These are phyloP conservation scores for Achatina immaculata DNA, from an alignment of 1,140 invertebrate species.

Conservation along the genomic window DNA sequence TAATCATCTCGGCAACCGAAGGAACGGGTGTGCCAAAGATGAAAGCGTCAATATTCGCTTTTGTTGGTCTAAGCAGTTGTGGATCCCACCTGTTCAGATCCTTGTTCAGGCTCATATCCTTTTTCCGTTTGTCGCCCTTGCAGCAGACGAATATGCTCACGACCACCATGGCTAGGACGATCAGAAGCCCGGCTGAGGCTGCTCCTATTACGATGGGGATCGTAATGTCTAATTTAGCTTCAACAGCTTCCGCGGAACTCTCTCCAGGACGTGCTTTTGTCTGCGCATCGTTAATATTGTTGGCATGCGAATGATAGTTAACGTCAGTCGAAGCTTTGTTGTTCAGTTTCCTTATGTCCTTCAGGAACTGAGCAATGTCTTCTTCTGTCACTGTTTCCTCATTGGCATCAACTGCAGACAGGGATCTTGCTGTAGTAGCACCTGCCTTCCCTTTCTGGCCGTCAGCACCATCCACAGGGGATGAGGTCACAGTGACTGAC, in stretches of 20 bases:
- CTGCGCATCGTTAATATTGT: background rate
- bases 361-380: background rate
- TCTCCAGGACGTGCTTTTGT: background rate
- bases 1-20: conserved; percentile 15
- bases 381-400: background rate
- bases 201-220: background rate
- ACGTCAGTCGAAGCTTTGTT: background rate
- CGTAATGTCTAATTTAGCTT: background rate
- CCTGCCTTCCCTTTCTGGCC: background rate
- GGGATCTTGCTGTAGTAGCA: background rate
- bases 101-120: conserved; percentile 16
- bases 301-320: background rate
- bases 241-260: background rate
- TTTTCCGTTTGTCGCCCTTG: background rate
- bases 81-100: conserved; percentile 33
- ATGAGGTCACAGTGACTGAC: background rate
- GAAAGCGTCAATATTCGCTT: conserved; percentile 25
- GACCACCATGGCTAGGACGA: background rate
- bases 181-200: background rate
- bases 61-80: conserved; percentile 21
- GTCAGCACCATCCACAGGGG: background rate
- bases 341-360: background rate
- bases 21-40: conserved; percentile 18
- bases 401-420: background rate
- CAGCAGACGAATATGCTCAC: background rate